Percentiles rank a stretch among this genome's conserved stretches.
These are phyloP conservation scores for Drepanosiphum platanoidis DNA, from an alignment of 2,888 invertebrate species.

Conservation along the genomic window DNA sequence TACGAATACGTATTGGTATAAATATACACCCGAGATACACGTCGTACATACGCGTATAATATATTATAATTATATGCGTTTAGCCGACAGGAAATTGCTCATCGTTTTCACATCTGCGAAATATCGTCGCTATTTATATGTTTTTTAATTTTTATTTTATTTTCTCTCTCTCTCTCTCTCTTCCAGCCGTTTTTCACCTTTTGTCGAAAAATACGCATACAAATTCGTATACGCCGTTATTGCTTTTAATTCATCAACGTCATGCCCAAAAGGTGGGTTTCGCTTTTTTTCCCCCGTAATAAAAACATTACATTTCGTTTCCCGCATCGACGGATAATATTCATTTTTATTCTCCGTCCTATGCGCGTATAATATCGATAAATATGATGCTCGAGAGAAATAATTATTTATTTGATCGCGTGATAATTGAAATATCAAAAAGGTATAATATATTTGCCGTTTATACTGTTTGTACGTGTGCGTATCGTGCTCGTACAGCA, in stretches of 20 bases:
- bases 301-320: constrained; percentile 20
- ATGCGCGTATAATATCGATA: not conserved
- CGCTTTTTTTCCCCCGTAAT: constrained; percentile 6
- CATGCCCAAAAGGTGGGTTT: not conserved
- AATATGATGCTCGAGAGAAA: too few species aligned
- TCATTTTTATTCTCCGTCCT: not conserved
- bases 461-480: too few species aligned
- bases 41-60: too few species aligned
- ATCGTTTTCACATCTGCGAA: not conserved
- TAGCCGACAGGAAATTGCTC: not conserved
- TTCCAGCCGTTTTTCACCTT: not conserved
- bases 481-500: too few species aligned
- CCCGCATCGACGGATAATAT: not conserved
- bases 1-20: too few species aligned
- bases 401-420: too few species aligned
- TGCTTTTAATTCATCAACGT: constrained; percentile 46
- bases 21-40: too few species aligned
- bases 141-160: constrained; percentile 17
- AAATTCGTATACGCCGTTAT: not conserved
- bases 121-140: not conserved
- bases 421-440: too few species aligned
- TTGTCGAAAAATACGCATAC: constrained; percentile 19
- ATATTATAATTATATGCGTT: not conserved
- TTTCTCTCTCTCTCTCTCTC: too few species aligned
- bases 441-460: not conserved